Percentiles rank a stretch among this genome's conserved stretches.
These are phyloP conservation scores for Apodemia zela DNA, from an alignment of 2,888 invertebrate species.

Conservation along the genomic window DNA sequence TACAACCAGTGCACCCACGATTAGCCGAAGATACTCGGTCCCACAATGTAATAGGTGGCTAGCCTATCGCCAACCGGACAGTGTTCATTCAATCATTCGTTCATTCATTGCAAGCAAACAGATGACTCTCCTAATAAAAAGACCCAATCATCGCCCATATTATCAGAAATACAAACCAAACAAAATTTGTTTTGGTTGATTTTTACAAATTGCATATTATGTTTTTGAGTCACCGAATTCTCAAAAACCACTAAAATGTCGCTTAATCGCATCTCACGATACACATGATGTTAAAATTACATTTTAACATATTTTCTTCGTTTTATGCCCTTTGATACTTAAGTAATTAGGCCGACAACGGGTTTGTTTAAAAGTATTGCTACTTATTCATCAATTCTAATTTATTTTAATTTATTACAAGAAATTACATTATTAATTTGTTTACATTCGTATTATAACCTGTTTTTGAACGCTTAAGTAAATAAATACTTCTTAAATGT, in stretches of 20 bases:
- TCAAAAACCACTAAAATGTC: neutral
- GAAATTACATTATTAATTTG: neutral
- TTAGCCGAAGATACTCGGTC: no score
- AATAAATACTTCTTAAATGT: neutral
- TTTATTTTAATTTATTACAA: neutral
- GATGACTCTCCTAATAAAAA: no score
- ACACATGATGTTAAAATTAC: neutral
- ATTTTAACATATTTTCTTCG: neutral
- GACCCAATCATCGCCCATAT: no score
- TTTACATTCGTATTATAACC: conserved; percentile 1
- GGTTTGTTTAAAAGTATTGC: neutral
- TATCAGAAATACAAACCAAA: no score
- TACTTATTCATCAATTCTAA: conserved; percentile 4
- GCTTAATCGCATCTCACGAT: neutral
- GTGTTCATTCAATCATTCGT: no score
- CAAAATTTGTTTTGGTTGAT: no score
- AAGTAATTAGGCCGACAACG: neutral
- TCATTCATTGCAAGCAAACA: no score
- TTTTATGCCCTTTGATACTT: conserved; percentile 3
- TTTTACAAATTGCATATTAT: neutral
- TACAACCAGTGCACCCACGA: no score
- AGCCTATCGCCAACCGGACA: no score
- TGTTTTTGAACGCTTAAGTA: neutral
- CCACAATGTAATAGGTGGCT: no score
- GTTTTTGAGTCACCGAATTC: neutral